Percentiles rank a stretch among this genome's conserved stretches.
Evolutionary conservation across 2,888 invertebrate genomes (phyloP).

Genomic region (Rhyacophila evoluta): DNA sequence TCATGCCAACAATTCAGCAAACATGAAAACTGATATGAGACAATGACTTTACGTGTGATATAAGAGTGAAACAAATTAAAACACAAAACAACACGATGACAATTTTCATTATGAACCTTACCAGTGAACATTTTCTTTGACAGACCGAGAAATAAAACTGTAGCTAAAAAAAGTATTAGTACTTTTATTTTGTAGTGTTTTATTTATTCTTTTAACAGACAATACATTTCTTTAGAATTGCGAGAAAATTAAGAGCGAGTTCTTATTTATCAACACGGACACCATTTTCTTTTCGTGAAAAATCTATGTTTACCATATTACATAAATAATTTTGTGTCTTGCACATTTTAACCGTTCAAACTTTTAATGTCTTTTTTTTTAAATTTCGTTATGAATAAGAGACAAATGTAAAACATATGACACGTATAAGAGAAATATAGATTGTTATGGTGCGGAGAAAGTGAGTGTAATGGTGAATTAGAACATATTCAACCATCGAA

Average conservation of each 20-base stretch:
- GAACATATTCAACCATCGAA: neutral
- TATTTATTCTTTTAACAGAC: neutral
- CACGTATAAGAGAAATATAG: neutral
- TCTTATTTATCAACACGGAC: slow-evolving; percentile 16
- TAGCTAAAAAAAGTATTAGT: neutral
- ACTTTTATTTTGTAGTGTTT: neutral
- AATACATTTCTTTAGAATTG: too few species aligned
- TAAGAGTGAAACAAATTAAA: neutral
- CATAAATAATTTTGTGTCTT: neutral
- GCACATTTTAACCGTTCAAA: neutral
- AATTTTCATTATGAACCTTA: neutral
- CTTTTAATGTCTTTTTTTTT: too few species aligned
- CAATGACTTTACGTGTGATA: neutral
- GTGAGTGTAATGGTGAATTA: neutral
- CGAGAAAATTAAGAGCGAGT: neutral
- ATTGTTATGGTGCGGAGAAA: neutral
- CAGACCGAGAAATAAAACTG: neutral
- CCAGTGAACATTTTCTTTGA: neutral
- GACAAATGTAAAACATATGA: neutral
- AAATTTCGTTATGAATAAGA: neutral
- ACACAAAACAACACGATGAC: neutral
- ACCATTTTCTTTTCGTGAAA: neutral
- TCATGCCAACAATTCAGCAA: neutral
- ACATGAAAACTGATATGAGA: neutral
- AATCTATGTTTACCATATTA: neutral